Base-by-base conservation (phyloP, 2,797 vertebrate species). In the Syndactyla subalaris region DNA sequence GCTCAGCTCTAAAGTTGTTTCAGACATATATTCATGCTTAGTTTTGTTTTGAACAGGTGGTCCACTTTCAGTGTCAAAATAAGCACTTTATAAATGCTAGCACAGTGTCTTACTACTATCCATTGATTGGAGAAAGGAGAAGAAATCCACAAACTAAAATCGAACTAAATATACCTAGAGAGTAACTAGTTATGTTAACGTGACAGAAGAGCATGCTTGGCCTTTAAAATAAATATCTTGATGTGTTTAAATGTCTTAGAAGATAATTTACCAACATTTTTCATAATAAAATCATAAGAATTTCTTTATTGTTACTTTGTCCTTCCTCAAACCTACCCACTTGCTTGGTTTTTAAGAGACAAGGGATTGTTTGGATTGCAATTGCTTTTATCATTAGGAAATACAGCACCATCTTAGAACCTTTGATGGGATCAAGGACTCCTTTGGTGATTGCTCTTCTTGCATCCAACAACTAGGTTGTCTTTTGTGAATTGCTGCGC, bases 21-120 rank as follows among this genome's bases (percentile, higher is more conserved):
- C 14, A 43, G 41, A 23, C 0, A 0, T n/a, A 3, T 27, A 24
- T 39, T 91, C 0, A 2, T 63, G 26, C 29, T 83, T 63, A 36
- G 39, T 32, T 78, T 84, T 62, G 17, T 15, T 86, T 84, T 61
- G 46, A 78, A 38, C 38, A 75, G 12, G 12, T 17, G 1, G 14
- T 46, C 30, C 7, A 10, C 36, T 76, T 68, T 45, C 30, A 51
- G 13, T 73, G 71, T 89, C 43, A 82, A n/a, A 89, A 58, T 41
- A 74, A 92, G 29, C 16, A 19, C 49, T 91, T 62, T 3, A 13
- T 43, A 63, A 77, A 36, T 75, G 18, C 29, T 63, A 20, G 7
- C 15, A 5, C 32, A 46, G 4, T 49, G 32, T 77, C 29, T 83
- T 52, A 39, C 30, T 70, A 29, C 26, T 65, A 18, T 51, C 30